Base-by-base conservation (phyloP, 2,888 invertebrate species). In the Pheosia gnoma region DNA sequence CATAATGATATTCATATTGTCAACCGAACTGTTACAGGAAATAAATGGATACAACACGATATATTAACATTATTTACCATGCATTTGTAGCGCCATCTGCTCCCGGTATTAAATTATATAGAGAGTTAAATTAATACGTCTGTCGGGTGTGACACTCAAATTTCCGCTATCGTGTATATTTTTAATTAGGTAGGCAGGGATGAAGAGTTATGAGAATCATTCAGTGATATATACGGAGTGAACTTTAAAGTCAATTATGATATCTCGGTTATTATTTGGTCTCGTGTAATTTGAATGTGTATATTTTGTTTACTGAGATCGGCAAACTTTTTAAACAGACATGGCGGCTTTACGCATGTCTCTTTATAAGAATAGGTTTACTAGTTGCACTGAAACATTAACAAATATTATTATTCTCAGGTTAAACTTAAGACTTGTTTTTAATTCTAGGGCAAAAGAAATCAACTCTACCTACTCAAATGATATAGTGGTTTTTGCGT, bases 91-190 rank as follows among this genome's bases (percentile, higher is more conserved):
- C 71, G 63, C 71, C 74, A 74, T 76, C 77, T 74, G 77, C 38
- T 43, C 49, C 55, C 56, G 59, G 66, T 64, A 65, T 72, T 63
- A 65, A 74, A 77, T 70, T 66, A 73, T 62, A 68, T 69, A 68
- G 68, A 65, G 69, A 65, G 69, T 76, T 84, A 84, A 86, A 87
- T 86, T 86, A 87, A 81, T 81, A 77, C 74, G 73, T 77, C 77
- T 77, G 81, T 75, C 79, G 80, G 82, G 77, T 77, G 70, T 66
- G 74, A 55, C 39, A n/a, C 73, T 78, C 81, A 80, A 82, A 84
- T 84, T 82, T 82, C 82, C 83, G 79, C n/a, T n/a, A 47, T 47
- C 67, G 71, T 57, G 58, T 60, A 60, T 56, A 53, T 53, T 53
- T 37, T 53, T 53, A 53, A 53, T 53, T 53, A 53, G 37, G 53